Percentiles rank a stretch among this genome's conserved stretches.
Conservation (phyloP, 2,888 invertebrate species). For the Dione juno region DNA sequence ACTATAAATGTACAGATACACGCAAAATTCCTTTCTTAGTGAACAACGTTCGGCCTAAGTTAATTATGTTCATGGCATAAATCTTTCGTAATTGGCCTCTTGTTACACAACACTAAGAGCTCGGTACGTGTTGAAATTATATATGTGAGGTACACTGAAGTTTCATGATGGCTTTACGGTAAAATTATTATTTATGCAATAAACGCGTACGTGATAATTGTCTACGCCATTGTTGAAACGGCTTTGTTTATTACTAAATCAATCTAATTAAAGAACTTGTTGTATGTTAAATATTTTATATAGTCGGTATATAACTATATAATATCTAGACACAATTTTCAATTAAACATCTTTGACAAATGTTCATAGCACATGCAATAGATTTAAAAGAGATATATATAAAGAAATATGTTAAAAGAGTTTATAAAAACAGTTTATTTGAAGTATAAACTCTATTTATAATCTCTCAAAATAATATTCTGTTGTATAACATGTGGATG, state of each 20-base stretch:
- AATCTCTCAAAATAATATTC: background rate
- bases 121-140: slow-evolving; percentile 81
- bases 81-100: slow-evolving; percentile 84
- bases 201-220: slow-evolving; percentile 52
- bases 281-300: too few relatives aligned
- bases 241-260: slow-evolving; percentile 40
- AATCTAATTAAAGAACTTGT: slow-evolving; percentile 32
- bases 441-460: background rate
- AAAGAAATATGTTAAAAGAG: too few relatives aligned
- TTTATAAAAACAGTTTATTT: too few relatives aligned
- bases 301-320: too few relatives aligned
- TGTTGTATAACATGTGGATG: background rate
- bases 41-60: slow-evolving; percentile 82
- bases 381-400: too few relatives aligned
- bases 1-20: slow-evolving; percentile 48
- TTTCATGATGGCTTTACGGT: slow-evolving; percentile 61
- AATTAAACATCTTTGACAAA: too few relatives aligned
- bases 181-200: slow-evolving; percentile 57
- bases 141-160: slow-evolving; percentile 75
- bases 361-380: too few relatives aligned
- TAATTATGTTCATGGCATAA: slow-evolving; percentile 83
- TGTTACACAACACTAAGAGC: slow-evolving; percentile 81
- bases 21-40: slow-evolving; percentile 74
- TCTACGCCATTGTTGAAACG: slow-evolving; percentile 39
- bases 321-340: too few relatives aligned